phyloP scores from a whole-genome alignment of 53 echinoderm and acorn worm species.

The Arbacia lixula region DNA sequence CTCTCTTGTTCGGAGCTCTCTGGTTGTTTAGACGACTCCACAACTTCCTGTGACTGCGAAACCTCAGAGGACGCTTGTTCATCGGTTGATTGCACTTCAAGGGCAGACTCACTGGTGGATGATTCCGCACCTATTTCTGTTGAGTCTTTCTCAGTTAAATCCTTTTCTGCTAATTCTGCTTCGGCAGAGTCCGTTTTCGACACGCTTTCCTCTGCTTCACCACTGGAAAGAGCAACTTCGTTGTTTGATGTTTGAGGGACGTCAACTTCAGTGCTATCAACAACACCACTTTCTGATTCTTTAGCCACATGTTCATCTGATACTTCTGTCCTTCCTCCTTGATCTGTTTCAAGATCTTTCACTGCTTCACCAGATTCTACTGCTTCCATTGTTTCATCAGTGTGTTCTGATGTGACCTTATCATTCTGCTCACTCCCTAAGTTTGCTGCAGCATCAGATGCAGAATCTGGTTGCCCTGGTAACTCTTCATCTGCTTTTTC shows the following conservation, averaged over 20 bases:
- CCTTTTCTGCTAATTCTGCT: neutral
- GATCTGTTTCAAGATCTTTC: neutral
- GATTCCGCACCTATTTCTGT: slow-evolving; percentile 13
- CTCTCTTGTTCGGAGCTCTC: neutral
- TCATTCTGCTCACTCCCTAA: neutral
- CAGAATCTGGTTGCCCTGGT: slow-evolving; percentile 17
- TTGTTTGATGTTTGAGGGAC: neutral
- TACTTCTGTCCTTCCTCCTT: neutral
- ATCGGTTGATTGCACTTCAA: slow-evolving; percentile 25
- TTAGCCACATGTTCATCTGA: neutral
- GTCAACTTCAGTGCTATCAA: slow-evolving; percentile 40
- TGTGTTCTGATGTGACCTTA: neutral
- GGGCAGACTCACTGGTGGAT: neutral
- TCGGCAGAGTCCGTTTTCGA: neutral
- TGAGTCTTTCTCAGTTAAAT: neutral
- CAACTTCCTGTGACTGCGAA: slow-evolving; percentile 6
- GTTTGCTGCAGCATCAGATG: slow-evolving; percentile 8
- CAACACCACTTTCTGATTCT: slow-evolving; percentile 3
- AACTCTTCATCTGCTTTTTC: slow-evolving; percentile 6
- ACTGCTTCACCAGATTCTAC: neutral
- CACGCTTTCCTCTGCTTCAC: neutral
- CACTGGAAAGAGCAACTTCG: neutral
- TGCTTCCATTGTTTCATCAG: neutral
- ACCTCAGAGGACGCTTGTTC: neutral
- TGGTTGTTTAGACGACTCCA: neutral